A percentile compares a stretch with the other conserved stretches of the same genome.
These are phyloP conservation scores for Drosophila seguyi DNA, from an alignment of 1,140 invertebrate genomes.

Conservation along the genomic window DNA sequence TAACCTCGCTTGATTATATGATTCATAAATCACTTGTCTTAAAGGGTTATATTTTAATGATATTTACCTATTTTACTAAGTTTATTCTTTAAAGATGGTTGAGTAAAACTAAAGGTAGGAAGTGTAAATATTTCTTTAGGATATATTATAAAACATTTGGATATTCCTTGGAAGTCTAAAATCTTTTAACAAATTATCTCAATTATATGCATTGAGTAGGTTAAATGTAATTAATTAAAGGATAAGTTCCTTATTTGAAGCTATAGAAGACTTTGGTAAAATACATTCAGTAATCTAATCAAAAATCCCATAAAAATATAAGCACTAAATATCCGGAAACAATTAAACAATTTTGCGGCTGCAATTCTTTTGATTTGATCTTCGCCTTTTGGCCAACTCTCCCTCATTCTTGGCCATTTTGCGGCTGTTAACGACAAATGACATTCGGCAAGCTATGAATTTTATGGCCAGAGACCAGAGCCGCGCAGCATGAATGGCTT, in stretches of 20 bases:
- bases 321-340: background rate
- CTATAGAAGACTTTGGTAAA: no score
- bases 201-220: no score
- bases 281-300: background rate
- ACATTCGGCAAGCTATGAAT: slow-evolving; percentile 76
- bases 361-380: slow-evolving; percentile 43
- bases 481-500: slow-evolving; percentile 59
- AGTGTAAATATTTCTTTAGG: no score
- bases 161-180: no score
- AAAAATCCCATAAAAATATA: background rate
- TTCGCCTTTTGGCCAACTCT: background rate
- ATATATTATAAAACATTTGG: no score
- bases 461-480: slow-evolving; percentile 56
- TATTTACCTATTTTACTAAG: background rate
- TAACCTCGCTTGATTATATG: background rate
- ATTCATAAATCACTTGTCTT: background rate
- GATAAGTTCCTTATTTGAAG: no score
- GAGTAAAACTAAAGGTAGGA: accelerated
- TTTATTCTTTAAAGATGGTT: no score
- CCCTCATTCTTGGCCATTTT: slow-evolving; percentile 48
- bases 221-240: no score
- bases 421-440: slow-evolving; percentile 77
- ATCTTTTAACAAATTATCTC: no score
- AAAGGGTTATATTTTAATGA: background rate
- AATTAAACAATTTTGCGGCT: slow-evolving; percentile 28